Evolutionary conservation across 1,140 invertebrate genomes (phyloP).

Genomic region (Penaeus japonicus): DNA sequence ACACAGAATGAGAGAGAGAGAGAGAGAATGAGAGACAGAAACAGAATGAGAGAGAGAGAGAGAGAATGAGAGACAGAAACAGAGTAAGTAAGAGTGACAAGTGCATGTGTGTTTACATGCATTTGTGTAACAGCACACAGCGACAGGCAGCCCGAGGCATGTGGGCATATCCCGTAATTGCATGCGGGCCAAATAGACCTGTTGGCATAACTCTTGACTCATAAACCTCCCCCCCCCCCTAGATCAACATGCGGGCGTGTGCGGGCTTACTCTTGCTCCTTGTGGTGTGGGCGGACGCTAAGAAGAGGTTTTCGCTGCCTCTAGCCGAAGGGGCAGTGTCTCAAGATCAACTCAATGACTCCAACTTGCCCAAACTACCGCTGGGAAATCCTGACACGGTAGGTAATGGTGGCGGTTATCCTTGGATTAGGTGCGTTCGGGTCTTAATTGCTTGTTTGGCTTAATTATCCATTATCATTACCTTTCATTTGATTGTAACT

Average conservation of each 20-base stretch:
- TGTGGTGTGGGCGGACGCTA: not conserved
- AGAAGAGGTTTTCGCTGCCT: conserved; percentile 4
- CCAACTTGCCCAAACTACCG: conserved; percentile 3
- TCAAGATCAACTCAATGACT: not conserved
- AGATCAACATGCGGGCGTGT: not conserved
- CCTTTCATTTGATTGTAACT: no score
- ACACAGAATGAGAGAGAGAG: no score
- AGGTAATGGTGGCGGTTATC: no score
- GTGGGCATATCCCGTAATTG: no score
- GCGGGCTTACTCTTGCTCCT: not conserved
- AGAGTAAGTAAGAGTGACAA: no score
- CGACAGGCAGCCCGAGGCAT: no score
- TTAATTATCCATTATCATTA: no score
- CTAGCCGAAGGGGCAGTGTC: not conserved
- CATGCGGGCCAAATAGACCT: not conserved
- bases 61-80: no score
- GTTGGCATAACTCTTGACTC: not conserved
- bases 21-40: no score
- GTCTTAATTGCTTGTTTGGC: not conserved
- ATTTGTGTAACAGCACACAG: not conserved
- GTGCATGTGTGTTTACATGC: not conserved
- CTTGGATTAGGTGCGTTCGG: no score
- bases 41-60: no score
- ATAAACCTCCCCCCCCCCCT: not conserved
- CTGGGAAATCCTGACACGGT: conserved; percentile 30